Base-by-base conservation (phyloP, 2,888 invertebrate species). In the Hipparchia semele region DNA sequence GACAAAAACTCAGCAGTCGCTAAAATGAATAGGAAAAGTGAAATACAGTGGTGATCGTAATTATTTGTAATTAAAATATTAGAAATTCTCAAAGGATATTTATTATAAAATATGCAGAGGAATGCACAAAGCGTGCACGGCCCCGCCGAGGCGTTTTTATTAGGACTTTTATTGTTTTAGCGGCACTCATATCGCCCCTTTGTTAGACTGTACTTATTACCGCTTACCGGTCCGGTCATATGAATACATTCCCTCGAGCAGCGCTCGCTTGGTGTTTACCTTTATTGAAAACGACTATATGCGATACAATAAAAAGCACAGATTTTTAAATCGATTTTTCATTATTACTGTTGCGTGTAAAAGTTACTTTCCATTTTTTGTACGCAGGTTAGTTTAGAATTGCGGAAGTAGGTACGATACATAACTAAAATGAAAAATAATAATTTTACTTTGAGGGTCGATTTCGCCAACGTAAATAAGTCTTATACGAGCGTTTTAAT, bases 171-270 rank as follows among this genome's bases (percentile, higher is more conserved):
- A 88, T 88, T 87, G 89, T 88, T 88, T 87, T 86, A 88, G 86
- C 83, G 82, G 86, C 82, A 82, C 86, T 89, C 89, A 87, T 89
- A 89, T 87, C 86, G 86, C 84, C 75, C 77, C 80, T 81, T 83
- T 83, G 81, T 89, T 90, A 87, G 86, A 87, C 89, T 90, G 88
- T 89, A 88, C 87, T 87, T 87, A 86, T 87, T 86, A 86, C 83
- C 83, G 76, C 83, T 80, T 86, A 86, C 83, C 83, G 76, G 83
- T 81, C 80, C 78, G 84, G 81, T 81, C 84, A 83, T 87, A 85
- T 88, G 89, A 89, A 90, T 90, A 89, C 85, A 54, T 56, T 67
- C 45, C 51, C 56, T 56, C 45, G 45, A 67, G 56, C 54, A n/a
- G 39, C 7, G 39, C 45, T 13, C 65, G 65, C 33, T 54, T 66